A percentile compares a stretch with the other conserved stretches of the same genome.
phyloP scores from a whole-genome alignment of 2,797 vertebrate genomes.

The Hapalemur alaotrensis region DNA sequence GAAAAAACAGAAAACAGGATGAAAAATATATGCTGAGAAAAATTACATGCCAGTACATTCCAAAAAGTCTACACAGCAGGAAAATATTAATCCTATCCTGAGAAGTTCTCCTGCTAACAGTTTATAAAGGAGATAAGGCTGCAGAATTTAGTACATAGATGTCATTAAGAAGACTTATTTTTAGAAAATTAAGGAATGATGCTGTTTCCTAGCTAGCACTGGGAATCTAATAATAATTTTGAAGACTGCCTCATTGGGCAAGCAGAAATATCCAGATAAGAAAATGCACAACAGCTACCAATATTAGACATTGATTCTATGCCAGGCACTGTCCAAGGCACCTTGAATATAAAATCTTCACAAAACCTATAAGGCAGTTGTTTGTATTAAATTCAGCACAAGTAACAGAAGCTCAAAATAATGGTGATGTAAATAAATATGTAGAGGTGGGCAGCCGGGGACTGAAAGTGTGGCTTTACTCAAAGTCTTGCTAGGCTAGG shows the following conservation, averaged over 20 bases:
- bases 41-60: not conserved
- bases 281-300: not conserved
- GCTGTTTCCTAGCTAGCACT: not conserved
- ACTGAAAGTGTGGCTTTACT: not conserved
- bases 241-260: not conserved
- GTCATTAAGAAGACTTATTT: constrained; percentile 38
- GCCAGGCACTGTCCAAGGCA: not conserved
- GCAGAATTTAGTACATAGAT: not conserved
- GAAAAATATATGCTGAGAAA: constrained; percentile 33
- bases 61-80: not conserved
- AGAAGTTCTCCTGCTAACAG: not conserved
- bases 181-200: constrained; percentile 26
- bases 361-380: not conserved
- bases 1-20: constrained; percentile 76
- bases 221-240: not conserved
- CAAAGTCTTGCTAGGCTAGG: not conserved
- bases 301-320: not conserved
- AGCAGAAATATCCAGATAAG: not conserved
- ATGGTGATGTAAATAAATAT: not conserved
- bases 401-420: not conserved
- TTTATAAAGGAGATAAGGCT: not conserved
- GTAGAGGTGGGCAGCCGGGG: no score
- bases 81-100: not conserved
- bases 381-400: not conserved
- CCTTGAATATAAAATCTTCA: not conserved